phyloP scores from a whole-genome alignment of 2,113 vertebrate genomes.

The Xiphophorus couchianus region DNA sequence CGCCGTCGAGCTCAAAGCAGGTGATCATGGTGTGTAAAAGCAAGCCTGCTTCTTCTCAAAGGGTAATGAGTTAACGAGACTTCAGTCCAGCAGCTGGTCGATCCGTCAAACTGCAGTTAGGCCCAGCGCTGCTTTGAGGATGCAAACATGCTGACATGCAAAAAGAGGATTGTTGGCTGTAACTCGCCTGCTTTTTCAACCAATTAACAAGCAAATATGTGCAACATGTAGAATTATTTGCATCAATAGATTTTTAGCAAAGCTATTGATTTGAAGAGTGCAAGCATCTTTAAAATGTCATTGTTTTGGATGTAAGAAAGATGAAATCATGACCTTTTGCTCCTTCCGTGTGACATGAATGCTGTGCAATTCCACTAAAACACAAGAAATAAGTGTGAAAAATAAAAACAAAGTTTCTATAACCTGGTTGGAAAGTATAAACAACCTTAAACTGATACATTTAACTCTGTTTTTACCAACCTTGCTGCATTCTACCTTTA shows the following conservation, averaged over 20 bases:
- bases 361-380: too few species aligned
- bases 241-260: neutral
- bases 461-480: too few species aligned
- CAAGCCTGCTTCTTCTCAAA: neutral
- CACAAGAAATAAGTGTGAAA: too few species aligned
- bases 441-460: neutral
- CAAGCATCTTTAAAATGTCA: too few species aligned
- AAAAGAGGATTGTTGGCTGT: neutral
- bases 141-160: neutral
- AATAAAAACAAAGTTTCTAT: too few species aligned
- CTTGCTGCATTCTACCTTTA: neutral
- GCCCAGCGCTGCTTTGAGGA: neutral
- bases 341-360: neutral
- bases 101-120: neutral
- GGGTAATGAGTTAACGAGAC: conserved; percentile 5
- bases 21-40: neutral
- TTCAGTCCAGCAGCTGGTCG: neutral
- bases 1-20: neutral
- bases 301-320: neutral
- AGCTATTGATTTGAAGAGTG: too few species aligned
- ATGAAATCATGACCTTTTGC: neutral
- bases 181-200: neutral
- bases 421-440: too few species aligned
- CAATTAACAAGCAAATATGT: neutral
- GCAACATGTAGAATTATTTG: neutral